A percentile compares a stretch with the other conserved stretches of the same genome.
These are phyloP conservation scores for Apodemia duryi DNA, from an alignment of 2,888 invertebrate genomes.

Conservation along the genomic window DNA sequence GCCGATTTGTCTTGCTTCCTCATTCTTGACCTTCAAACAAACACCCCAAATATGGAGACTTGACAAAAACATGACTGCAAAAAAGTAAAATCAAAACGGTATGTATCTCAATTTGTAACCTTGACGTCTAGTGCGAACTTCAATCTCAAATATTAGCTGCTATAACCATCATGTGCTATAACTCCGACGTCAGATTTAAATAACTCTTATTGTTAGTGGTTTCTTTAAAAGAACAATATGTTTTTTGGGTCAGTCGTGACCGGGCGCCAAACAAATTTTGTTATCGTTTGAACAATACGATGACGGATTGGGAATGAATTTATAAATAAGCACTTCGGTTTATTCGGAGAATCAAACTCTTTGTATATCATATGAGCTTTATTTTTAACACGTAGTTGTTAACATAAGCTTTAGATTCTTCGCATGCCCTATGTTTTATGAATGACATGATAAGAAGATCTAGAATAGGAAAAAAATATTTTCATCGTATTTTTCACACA, in stretches of 20 bases:
- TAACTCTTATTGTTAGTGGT: slow-evolving; percentile 11
- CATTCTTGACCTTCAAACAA: no score
- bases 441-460: no score
- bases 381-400: no score
- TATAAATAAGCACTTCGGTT: slow-evolving; percentile 18
- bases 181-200: neutral
- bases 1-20: no score
- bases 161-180: neutral
- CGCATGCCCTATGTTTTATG: no score
- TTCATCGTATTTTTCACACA: no score
- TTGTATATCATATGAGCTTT: no score
- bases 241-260: slow-evolving; percentile 32
- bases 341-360: slow-evolving; percentile 11
- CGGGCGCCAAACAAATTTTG: slow-evolving; percentile 27
- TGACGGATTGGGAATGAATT: neutral
- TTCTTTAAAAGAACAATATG: slow-evolving; percentile 20
- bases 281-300: slow-evolving; percentile 25
- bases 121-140: neutral
- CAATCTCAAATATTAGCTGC: neutral
- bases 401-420: no score
- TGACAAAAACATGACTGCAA: neutral
- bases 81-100: neutral
- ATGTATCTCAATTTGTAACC: neutral
- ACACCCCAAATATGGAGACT: neutral
- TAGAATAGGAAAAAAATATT: no score